phyloP scores from a whole-genome alignment of 2,797 vertebrate species.

The Gallinago stenura region DNA sequence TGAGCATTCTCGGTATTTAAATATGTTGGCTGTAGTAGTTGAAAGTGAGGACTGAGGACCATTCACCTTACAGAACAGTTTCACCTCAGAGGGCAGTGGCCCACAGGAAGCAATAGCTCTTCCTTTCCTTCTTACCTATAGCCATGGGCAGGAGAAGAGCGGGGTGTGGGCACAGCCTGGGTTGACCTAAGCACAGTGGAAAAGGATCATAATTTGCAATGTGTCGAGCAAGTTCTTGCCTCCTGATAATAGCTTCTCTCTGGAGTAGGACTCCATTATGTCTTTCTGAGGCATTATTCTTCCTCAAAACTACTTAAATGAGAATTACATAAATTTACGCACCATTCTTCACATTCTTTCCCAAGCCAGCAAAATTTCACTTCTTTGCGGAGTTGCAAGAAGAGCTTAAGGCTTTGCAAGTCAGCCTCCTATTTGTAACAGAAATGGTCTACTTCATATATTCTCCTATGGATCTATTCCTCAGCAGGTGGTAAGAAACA shows the following conservation, averaged over 20 bases:
- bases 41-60: background rate
- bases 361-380: background rate
- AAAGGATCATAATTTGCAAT: background rate
- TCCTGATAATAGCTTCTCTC: background rate
- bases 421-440: background rate
- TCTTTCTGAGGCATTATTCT: background rate
- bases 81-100: background rate
- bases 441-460: background rate
- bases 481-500: background rate
- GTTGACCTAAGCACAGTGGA: background rate
- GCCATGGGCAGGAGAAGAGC: background rate
- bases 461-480: background rate
- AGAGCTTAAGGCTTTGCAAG: background rate
- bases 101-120: background rate
- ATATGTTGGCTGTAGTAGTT: background rate
- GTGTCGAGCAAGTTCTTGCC: background rate
- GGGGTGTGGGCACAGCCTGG: background rate
- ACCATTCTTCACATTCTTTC: background rate
- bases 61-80: background rate
- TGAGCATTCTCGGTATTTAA: background rate
- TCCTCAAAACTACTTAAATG: background rate
- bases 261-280: background rate
- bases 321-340: background rate
- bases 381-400: background rate
- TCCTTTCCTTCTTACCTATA: background rate